Evolutionary conservation across 1,140 invertebrate genomes (phyloP), one percentile per base, ranked within the genome.

Genomic region (Nephila pilipes): DNA sequence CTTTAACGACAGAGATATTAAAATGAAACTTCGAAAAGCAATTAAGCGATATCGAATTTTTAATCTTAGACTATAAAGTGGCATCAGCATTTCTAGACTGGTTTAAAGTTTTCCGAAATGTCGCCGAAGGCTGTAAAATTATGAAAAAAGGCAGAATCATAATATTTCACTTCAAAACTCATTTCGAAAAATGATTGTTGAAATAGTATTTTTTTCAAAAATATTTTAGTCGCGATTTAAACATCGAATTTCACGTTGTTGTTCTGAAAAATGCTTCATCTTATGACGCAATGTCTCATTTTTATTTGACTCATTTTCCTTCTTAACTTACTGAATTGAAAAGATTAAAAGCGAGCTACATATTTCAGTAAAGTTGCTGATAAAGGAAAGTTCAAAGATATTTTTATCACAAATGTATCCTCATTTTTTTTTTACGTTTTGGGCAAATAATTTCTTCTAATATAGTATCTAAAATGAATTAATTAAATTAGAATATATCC

Each of bases 181-280:
- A 83, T 83, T 83, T 83, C 80, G n/a, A 16, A 18, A 55, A 54
- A n/a, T 54, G 80, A 83, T 83, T 83, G 80, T 57, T 54, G 38
- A 55, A 54, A 54, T 12, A 22, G 16, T 75, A 20, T 29, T 36
- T 83, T 55, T 25, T 46, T 46, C 5, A 46, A 46, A 46, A 46
- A 46, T 46, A 46, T 46, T 46, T 46, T 22, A n/a, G 20, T 2
- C 25, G 38, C 25, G 54, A 83, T 83, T 83, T 83, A 54, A 80
- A 38, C 29, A 32, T 80, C 18, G 75, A 38, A 80, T 80, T 38
- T 54, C 80, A 20, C 20, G 20, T 14, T 29, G 29, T 32, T 75
- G 29, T 75, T 32, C 29, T 29, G 65, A 75, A 32, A 32, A 75
- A 75, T 16, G 5, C 10, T 25, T 75, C 32, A 36, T 75, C 12